Evolutionary conservation across 2,888 invertebrate species (phyloP).

Genomic region (Drosophila testacea): DNA sequence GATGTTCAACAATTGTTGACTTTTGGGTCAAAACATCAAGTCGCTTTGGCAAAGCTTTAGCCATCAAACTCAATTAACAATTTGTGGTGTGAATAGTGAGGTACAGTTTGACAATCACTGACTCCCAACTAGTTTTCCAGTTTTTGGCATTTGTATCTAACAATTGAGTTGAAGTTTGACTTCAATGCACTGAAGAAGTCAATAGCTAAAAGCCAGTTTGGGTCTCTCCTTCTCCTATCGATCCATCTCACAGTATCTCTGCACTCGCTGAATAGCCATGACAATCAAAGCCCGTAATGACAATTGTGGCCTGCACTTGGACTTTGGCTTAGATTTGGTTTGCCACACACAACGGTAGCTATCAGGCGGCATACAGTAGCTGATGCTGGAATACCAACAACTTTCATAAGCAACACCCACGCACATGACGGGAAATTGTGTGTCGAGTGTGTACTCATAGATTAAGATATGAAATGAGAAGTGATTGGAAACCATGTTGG

Average conservation of each 20-base stretch:
- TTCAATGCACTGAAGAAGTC: constrained; percentile 23
- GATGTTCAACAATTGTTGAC: constrained; percentile 12
- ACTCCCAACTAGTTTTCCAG: constrained; percentile 23
- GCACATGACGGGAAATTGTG: constrained; percentile 19
- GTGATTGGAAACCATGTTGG: constrained; percentile 29
- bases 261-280: constrained; percentile 23
- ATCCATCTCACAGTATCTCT: constrained; percentile 36
- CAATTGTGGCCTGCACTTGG: constrained; percentile 44
- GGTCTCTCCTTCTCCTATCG: constrained; percentile 26
- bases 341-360: constrained; percentile 35
- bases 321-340: constrained; percentile 15
- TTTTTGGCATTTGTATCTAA: constrained; percentile 12
- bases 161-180: constrained; percentile 28
- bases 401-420: constrained; percentile 62
- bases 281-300: constrained; percentile 46
- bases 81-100: constrained; percentile 31
- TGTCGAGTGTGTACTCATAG: constrained; percentile 47
- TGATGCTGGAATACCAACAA: constrained; percentile 26
- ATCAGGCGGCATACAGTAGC: constrained; percentile 10
- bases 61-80: constrained; percentile 50
- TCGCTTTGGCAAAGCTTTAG: constrained; percentile 23
- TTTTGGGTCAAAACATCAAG: constrained; percentile 42
- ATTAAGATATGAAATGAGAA: constrained; percentile 45
- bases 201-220: constrained; percentile 35
- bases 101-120: constrained; percentile 45